Conservation (phyloP, 2,797 vertebrate genomes). For the Anguilla anguilla region DNA sequence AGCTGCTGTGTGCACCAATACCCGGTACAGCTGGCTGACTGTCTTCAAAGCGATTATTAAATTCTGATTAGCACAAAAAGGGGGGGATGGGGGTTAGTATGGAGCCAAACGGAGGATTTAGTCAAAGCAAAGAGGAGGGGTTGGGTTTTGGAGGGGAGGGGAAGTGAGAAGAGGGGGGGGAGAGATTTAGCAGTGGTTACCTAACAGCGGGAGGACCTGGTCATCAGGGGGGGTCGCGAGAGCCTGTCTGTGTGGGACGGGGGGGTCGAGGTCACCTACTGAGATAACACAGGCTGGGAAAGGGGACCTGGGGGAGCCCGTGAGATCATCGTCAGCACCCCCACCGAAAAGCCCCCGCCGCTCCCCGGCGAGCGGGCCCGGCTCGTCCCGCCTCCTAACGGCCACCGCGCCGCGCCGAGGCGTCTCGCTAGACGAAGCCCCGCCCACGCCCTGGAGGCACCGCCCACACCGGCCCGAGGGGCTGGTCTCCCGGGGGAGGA, state of each 20-base stretch:
- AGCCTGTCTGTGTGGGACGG: conserved; percentile 75
- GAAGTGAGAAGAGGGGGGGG: conserved; percentile 59
- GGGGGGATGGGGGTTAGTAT: conserved; percentile 51
- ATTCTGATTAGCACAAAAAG: conserved; percentile 62
- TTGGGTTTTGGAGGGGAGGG: conserved; percentile 43
- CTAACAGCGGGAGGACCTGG: conserved; percentile 78
- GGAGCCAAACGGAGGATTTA: conserved; percentile 71
- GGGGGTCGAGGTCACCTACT: conserved; percentile 66
- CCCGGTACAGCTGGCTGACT: conserved; percentile 58
- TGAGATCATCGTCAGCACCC: conserved; percentile 69
- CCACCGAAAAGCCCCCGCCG: conserved; percentile 29
- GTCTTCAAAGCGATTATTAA: conserved; percentile 67
- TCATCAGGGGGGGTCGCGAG: conserved; percentile 74
- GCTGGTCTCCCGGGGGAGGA: conserved; percentile 80
- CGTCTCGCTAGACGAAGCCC: conserved; percentile 38
- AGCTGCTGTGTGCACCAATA: conserved; percentile 47
- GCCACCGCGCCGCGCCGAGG: conserved; percentile 68
- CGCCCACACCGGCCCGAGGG: conserved; percentile 73
- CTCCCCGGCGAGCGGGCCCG: conserved; percentile 50
- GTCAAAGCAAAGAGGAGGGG: conserved; percentile 72
- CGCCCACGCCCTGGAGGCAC: conserved; percentile 70
- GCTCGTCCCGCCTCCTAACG: conserved; percentile 72
- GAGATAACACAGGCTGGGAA: conserved; percentile 76
- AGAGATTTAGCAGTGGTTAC: conserved; percentile 82
- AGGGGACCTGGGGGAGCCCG: conserved; percentile 64